Base-by-base conservation (phyloP, 2,888 invertebrate species). In the Thecocarcelia acutangulata region DNA sequence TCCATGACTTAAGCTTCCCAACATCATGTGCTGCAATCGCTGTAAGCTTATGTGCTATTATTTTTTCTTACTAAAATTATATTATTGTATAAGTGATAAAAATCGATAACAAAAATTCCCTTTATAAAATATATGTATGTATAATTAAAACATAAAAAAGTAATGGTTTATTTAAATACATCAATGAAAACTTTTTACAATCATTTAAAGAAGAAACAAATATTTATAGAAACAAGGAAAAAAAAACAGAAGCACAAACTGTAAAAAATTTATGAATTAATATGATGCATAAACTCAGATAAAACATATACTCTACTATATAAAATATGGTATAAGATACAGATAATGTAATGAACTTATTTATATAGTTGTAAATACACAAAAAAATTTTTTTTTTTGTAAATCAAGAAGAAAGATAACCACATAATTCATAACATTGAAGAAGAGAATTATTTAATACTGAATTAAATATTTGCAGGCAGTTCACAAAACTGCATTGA, bases 1-100 rank as follows among this genome's bases (percentile, higher is more conserved):
- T 84, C 48, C 33, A 83, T 85, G 70, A 50, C 85, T 37, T 54
- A 1, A 37, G 83, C 58, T 78, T 85, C 44, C 15, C 75, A 9
- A 33, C 68, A 12, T 42, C 58, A 56, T 13, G 58, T 46, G 21
- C 56, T 13, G 63, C 58, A 15, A 8, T 33, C 9, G 8, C 33
- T 8, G 33, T 33, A 33, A 13, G 48, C 48, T 58, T 82, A 73
- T 58, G 63, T 74, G 46, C 74, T n/a, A 56, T 42, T 24, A 58
- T 46, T 61, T 69, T 75, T 17, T 21, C 52, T 37, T 63, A 61
- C 15, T 46, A 61, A 59, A 61, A 28, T 68, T n/a, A n/a, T n/a
- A n/a, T n/a, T n/a, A n/a, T n/a, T n/a, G n/a, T n/a, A n/a, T n/a
- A 42, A 24, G 72, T 61, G 52, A 54, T 52, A 40, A 21, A 54